These are phyloP conservation scores for Pygoscelis antarcticus DNA, from an alignment of 2,113 vertebrate species.

Conservation along the genomic window DNA sequence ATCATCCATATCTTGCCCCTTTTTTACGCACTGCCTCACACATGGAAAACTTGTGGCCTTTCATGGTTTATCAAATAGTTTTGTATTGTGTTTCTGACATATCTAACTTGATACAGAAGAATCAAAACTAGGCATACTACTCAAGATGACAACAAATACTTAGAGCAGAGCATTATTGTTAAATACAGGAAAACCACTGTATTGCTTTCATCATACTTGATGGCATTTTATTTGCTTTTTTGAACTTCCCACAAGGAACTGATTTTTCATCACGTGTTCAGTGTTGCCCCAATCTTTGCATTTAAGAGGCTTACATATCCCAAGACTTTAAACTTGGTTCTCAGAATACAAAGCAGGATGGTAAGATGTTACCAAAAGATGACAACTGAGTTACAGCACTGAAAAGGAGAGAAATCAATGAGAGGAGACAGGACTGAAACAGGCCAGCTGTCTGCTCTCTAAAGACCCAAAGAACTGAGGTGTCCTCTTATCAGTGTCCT, in stretches of 20 bases:
- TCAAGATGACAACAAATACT: background rate
- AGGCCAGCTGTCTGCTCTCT: background rate
- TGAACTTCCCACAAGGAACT: background rate
- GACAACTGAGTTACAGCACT: background rate
- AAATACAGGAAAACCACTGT: background rate
- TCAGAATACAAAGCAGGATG: background rate
- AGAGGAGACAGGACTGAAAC: background rate
- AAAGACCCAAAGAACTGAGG: background rate
- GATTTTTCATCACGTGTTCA: fast-evolving
- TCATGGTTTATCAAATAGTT: background rate
- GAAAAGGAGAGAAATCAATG: background rate
- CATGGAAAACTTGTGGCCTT: background rate
- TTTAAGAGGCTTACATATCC: background rate
- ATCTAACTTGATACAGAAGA: background rate
- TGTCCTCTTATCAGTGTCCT: background rate
- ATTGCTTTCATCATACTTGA: background rate
- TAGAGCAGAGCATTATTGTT: background rate
- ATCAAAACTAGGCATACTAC: background rate
- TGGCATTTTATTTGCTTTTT: background rate
- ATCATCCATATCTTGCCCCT: background rate
- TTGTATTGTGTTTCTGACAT: background rate
- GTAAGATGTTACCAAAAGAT: background rate
- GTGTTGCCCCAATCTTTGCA: background rate
- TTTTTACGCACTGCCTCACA: background rate
- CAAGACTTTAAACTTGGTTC: background rate